These are phyloP conservation scores for Brachionus manjavacas DNA, from an alignment of 1,140 invertebrate genomes.

Conservation along the genomic window DNA sequence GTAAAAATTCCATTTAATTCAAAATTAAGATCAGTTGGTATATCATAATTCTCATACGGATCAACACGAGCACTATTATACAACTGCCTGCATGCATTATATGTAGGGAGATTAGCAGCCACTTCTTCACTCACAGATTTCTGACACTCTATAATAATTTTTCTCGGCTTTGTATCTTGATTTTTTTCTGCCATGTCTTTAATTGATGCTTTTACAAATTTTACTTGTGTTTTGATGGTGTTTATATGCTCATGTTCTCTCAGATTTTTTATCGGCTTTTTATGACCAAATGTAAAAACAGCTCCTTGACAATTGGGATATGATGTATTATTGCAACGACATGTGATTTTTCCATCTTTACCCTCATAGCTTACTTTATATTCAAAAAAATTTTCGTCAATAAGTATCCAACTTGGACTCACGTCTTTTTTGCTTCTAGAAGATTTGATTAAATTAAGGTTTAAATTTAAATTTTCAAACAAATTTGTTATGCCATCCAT, in stretches of 20 bases:
- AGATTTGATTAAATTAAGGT: no score
- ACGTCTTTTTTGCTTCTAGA: no score
- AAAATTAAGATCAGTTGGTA: background rate
- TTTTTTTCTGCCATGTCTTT: no score
- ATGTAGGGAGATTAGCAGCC: background rate
- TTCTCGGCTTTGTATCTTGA: background rate
- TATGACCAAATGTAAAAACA: background rate
- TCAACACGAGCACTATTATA: background rate
- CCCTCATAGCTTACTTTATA: no score
- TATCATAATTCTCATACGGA: background rate
- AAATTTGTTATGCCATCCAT: no score
- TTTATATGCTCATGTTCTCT: background rate
- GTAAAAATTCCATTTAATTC: background rate
- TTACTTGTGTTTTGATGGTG: background rate
- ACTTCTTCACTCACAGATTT: background rate
- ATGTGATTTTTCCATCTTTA: background rate
- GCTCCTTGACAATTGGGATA: background rate
- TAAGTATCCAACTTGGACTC: no score
- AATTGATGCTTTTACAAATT: no score
- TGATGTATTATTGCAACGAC: background rate
- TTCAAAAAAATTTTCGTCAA: no score
- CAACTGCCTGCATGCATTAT: background rate
- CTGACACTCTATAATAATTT: background rate
- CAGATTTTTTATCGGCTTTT: background rate
- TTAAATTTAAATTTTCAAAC: no score